Base-by-base conservation (phyloP, 2,113 vertebrate genomes). In the Oreochromis tanganicae region DNA sequence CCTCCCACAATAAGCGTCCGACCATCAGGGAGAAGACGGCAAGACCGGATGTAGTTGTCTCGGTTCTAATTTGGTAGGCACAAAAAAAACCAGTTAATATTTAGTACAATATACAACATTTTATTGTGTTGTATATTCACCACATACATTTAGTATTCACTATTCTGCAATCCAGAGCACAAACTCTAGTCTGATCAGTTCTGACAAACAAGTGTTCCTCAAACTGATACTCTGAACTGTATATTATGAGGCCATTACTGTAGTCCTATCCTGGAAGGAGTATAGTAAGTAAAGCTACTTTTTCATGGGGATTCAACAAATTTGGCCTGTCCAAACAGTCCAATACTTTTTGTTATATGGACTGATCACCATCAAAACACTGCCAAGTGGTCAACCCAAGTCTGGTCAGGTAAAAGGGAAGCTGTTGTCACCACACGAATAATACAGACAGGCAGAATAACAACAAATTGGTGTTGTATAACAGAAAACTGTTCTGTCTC, bases 11-110 rank as follows among this genome's bases (percentile, higher is more conserved):
- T 99, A 57, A 99, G 97, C 2, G 97, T 99, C 84, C 98, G 98
- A 5, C 98, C 98, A 1, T 99, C 98, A 0, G 98, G 98, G 10
- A 99, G 98, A 68, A 99, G 97, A 82, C 99, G 98, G 93, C 98
- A 99, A 11, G 98, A 99, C 86, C 98, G 98, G 95, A 99, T 99
- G 95, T 99, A 99, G 96, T 99, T 99, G 94, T 99, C 98, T 55
- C 98, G 95, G 95, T 99, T 99, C 98, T 99, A 94, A 83, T 41
- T 17, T 4, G 11, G 43, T 6, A 24, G 17, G 34, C 9, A 54
- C 59, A 12, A 41, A 17, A 57, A 10, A 63, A 43, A 4, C 27
- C 27, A 55, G 10, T 52, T 34, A 13, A 5, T 9, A 29, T 48
- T 75, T 73, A 48, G 21, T 48, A 48, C 41, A 73, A 48, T 73